These are phyloP conservation scores for Venturia canescens DNA, from an alignment of 1,140 invertebrate species.

Conservation along the genomic window DNA sequence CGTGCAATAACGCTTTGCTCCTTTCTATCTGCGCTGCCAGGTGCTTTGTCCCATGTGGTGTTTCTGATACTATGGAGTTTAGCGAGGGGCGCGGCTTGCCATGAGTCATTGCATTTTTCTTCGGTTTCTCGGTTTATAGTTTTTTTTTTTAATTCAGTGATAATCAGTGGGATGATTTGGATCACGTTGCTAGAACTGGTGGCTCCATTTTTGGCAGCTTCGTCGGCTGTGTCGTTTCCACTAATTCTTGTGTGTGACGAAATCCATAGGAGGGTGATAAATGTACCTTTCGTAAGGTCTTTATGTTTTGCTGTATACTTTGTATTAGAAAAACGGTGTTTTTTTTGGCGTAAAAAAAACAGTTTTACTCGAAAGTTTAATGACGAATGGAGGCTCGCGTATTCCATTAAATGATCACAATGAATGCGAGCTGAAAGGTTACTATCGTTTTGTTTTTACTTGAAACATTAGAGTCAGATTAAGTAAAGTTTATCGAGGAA, in stretches of 20 bases:
- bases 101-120: slow-evolving; percentile 38
- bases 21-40: not conserved
- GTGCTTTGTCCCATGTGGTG: slow-evolving; percentile 29
- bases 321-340: not conserved
- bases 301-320: slow-evolving; percentile 27
- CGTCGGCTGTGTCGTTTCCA: slow-evolving; percentile 38
- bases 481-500: not conserved
- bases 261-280: slow-evolving; percentile 32
- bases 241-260: slow-evolving; percentile 35
- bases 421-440: no score
- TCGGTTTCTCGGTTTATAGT: slow-evolving; percentile 8
- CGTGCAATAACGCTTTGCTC: slow-evolving; percentile 39
- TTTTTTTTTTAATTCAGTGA: slow-evolving; percentile 36
- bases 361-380: no score
- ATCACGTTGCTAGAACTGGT: not conserved
- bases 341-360: no score
- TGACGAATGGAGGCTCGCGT: no score
- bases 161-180: slow-evolving; percentile 12
- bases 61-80: slow-evolving; percentile 36
- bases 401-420: no score
- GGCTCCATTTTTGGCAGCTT: slow-evolving; percentile 39
- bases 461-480: no score
- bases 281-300: not conserved
- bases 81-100: slow-evolving; percentile 14
- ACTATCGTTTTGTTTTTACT: no score